A percentile compares a stretch with the other conserved stretches of the same genome.
Conservation (phyloP, 2,113 vertebrate genomes). For the Synodontis membranacea region DNA sequence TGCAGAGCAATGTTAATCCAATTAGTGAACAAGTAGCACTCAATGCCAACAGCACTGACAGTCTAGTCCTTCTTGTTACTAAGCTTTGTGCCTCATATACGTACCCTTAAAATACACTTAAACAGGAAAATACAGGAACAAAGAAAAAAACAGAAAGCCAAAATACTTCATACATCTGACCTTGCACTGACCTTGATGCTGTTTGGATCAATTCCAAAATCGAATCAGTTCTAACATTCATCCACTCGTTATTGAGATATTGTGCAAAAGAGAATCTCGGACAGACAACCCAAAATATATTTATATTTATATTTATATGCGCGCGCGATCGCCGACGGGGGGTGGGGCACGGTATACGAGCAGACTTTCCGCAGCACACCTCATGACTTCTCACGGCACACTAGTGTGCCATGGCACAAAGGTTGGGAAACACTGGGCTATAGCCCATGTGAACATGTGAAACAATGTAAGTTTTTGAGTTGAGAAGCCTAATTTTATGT, state of each 20-base stretch:
- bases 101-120: background rate
- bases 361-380: too few relatives aligned
- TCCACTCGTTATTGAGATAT: background rate
- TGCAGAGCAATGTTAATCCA: background rate
- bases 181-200: background rate
- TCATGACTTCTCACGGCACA: too few relatives aligned
- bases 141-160: background rate
- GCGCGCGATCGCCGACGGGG: too few relatives aligned
- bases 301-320: too few relatives aligned
- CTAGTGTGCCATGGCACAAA: too few relatives aligned
- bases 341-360: too few relatives aligned
- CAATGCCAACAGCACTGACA: background rate
- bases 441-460: too few relatives aligned
- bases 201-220: slow-evolving; percentile 4
- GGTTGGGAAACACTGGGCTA: too few relatives aligned
- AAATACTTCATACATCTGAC: background rate
- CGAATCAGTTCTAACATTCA: background rate
- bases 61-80: background rate
- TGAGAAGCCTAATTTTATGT: too few relatives aligned
- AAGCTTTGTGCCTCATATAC: background rate
- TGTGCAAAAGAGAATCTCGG: background rate
- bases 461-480: too few relatives aligned
- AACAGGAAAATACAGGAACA: background rate
- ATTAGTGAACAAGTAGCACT: background rate
- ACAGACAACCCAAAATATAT: too few relatives aligned